A percentile compares a stretch with the other conserved stretches of the same genome.
These are phyloP conservation scores for Cacoxenus indagator DNA, from an alignment of 2,888 invertebrate genomes.

Conservation along the genomic window DNA sequence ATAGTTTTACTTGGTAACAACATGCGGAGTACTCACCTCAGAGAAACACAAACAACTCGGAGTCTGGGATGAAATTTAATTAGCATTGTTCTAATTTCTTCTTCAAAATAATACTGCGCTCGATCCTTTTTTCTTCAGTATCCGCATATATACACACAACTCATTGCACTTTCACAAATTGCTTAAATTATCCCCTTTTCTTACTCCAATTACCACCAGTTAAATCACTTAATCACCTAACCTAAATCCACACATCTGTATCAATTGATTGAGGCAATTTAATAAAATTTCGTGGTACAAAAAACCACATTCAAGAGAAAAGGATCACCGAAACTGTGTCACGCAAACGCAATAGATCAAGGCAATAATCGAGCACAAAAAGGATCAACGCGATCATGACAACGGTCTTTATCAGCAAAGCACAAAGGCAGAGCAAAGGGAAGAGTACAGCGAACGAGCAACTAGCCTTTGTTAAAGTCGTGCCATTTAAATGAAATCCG, in stretches of 20 bases:
- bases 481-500: constrained; percentile 15
- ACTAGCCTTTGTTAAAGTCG: not conserved
- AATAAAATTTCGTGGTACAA: not conserved
- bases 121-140: not conserved
- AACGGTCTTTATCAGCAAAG: constrained; percentile 28
- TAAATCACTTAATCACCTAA: constrained; percentile 12
- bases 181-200: constrained; percentile 9
- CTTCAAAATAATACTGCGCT: not conserved
- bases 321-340: constrained; percentile 1
- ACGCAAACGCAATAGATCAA: constrained; percentile 10
- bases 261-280: constrained; percentile 17
- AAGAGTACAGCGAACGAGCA: not conserved
- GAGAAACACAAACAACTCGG: not conserved
- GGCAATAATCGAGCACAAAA: not conserved
- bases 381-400: not conserved
- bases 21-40: not conserved
- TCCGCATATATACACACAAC: not conserved
- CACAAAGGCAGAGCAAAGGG: not conserved
- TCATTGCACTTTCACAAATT: not conserved
- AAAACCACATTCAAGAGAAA: not conserved
- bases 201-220: constrained; percentile 6
- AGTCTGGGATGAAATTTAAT: not conserved
- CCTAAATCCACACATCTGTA: not conserved
- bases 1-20: no score
- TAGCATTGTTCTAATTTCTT: not conserved